Evolutionary conservation across 1,140 invertebrate species (phyloP).

Genomic region (Xylocopa sonorina): DNA sequence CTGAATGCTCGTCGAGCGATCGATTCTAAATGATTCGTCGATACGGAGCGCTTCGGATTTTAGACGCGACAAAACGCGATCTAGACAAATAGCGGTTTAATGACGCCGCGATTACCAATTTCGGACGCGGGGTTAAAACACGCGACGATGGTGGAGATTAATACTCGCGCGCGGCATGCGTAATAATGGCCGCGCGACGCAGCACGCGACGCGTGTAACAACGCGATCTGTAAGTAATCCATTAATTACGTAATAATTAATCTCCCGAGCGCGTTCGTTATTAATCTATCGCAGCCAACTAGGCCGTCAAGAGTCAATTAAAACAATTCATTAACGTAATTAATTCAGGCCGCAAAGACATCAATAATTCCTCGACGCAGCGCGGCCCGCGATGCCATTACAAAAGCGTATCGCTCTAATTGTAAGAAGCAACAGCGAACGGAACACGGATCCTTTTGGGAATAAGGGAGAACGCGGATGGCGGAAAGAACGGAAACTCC

Average conservation of each 20-base stretch:
- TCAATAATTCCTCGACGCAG: background rate
- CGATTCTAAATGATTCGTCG: background rate
- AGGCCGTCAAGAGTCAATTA: background rate
- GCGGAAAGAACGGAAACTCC: constrained; percentile 3
- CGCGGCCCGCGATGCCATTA: too few relatives aligned
- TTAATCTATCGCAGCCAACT: too few relatives aligned
- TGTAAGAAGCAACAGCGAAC: background rate
- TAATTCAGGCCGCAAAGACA: background rate
- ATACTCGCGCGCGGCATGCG: too few relatives aligned
- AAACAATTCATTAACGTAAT: background rate
- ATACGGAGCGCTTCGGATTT: background rate
- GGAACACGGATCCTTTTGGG: background rate
- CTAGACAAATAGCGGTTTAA: background rate
- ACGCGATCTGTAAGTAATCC: too few relatives aligned
- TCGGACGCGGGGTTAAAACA: background rate
- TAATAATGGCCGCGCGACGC: too few relatives aligned
- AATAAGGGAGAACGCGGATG: background rate
- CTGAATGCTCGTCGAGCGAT: background rate
- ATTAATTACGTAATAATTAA: too few relatives aligned
- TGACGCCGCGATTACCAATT: background rate
- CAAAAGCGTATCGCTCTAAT: background rate
- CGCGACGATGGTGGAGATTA: too few relatives aligned
- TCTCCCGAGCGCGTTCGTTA: too few relatives aligned
- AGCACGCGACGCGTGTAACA: too few relatives aligned
- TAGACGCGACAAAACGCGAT: background rate